A percentile compares a stretch with the other conserved stretches of the same genome.
phyloP scores from a whole-genome alignment of 2,113 vertebrate species.

The Dascyllus trimaculatus region DNA sequence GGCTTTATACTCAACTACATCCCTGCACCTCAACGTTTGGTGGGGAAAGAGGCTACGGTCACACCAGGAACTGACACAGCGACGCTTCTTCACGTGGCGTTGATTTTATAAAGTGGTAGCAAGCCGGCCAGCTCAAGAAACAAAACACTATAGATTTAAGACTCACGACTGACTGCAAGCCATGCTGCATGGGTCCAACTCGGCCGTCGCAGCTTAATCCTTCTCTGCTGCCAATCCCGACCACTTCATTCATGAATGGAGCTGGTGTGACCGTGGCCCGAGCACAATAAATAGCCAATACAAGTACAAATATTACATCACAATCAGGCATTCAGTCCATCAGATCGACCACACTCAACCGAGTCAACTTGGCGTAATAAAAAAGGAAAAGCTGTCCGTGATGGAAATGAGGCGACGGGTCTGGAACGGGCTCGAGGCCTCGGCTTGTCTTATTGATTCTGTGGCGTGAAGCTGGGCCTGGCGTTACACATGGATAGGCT shows the following conservation, averaged over 20 bases:
- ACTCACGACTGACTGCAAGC: slow-evolving; percentile 18
- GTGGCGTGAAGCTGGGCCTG: slow-evolving; percentile 24
- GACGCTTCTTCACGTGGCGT: not conserved
- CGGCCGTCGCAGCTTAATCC: too few species aligned
- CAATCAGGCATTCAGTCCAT: slow-evolving; percentile 36
- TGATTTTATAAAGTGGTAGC: not conserved
- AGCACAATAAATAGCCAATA: slow-evolving; percentile 39
- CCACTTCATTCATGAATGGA: not conserved
- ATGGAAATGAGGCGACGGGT: slow-evolving; percentile 29
- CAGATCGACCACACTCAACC: slow-evolving; percentile 23
- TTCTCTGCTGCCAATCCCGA: not conserved
- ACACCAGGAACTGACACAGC: slow-evolving; percentile 32
- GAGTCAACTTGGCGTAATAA: slow-evolving; percentile 13
- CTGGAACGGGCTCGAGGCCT: slow-evolving; percentile 18
- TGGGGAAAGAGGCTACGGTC: slow-evolving; percentile 22
- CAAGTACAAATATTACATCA: slow-evolving; percentile 46
- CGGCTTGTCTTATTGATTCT: slow-evolving; percentile 53
- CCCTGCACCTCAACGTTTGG: slow-evolving; percentile 13
- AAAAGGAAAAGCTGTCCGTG: slow-evolving; percentile 25
- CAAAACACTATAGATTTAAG: slow-evolving; percentile 5
- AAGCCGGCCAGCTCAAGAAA: slow-evolving; percentile 14
- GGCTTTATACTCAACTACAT: slow-evolving; percentile 14
- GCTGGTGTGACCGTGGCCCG: slow-evolving; percentile 57
- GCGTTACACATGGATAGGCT: slow-evolving; percentile 42
- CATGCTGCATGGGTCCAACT: slow-evolving; percentile 30